Conservation (phyloP, 1,140 invertebrate species). For the Atta cephalotes region DNA sequence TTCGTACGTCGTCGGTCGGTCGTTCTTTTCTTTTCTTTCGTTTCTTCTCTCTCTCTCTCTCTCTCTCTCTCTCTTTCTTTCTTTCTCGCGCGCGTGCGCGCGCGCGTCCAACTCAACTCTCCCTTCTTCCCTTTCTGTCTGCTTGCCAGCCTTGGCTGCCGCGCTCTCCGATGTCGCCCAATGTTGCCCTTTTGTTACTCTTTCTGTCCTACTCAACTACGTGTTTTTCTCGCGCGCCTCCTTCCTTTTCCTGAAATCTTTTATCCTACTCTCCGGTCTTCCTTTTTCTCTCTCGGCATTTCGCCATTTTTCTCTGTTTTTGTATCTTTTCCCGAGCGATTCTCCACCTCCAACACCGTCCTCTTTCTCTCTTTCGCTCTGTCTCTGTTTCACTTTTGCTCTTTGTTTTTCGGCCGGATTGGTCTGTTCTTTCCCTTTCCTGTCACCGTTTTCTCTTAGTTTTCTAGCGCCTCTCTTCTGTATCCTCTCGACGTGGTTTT, state of each 20-base stretch:
- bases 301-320: constrained; percentile 60
- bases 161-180: constrained; percentile 35
- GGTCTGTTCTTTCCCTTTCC: constrained; percentile 43
- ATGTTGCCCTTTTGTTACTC: constrained; percentile 54
- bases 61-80: neutral
- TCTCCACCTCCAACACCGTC: constrained; percentile 20
- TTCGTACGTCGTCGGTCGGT: no score
- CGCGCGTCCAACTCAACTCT: no score
- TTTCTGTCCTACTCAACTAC: constrained; percentile 55
- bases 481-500: constrained; percentile 23
- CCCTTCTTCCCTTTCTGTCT: neutral
- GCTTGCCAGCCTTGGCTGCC: neutral
- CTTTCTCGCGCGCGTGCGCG: no score
- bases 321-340: constrained; percentile 48
- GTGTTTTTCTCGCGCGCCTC: constrained; percentile 58
- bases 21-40: no score
- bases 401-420: constrained; percentile 51
- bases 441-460: neutral
- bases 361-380: neutral
- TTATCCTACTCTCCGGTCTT: constrained; percentile 37
- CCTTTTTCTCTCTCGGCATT: constrained; percentile 34
- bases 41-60: no score
- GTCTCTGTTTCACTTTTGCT: constrained; percentile 31
- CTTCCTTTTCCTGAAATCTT: constrained; percentile 57
- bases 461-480: constrained; percentile 5